Conservation (phyloP, 2,888 invertebrate genomes). For the Campoletis raptor region DNA sequence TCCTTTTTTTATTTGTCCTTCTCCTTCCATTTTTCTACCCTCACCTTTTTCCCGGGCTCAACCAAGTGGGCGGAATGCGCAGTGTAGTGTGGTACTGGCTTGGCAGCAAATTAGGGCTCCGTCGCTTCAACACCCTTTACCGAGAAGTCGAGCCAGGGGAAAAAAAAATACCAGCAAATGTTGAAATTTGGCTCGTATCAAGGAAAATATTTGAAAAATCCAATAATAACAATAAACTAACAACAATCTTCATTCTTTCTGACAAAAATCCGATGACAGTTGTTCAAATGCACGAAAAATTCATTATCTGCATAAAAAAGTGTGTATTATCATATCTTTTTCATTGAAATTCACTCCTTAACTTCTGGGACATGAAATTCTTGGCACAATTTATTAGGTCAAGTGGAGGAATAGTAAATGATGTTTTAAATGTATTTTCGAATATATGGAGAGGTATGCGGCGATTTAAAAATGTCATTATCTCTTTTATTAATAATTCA, state of each 20-base stretch:
- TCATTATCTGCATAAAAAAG: background rate
- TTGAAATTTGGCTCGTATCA: background rate
- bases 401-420: background rate
- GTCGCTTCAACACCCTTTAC: slow-evolving; percentile 33
- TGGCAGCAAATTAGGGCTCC: slow-evolving; percentile 41
- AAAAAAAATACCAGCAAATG: slow-evolving; percentile 32
- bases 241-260: background rate
- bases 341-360: background rate
- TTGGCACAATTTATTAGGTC: background rate
- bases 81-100: slow-evolving; percentile 34
- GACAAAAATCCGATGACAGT: too few relatives aligned
- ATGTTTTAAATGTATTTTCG: slow-evolving; percentile 8
- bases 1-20: slow-evolving; percentile 21
- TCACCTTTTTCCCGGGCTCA: slow-evolving; percentile 21
- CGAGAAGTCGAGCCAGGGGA: background rate
- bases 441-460: background rate
- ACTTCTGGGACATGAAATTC: background rate
- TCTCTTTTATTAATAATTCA: slow-evolving; percentile 21
- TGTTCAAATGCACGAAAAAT: background rate
- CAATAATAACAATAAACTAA: background rate
- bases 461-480: background rate
- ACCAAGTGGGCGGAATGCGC: slow-evolving; percentile 41
- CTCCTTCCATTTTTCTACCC: slow-evolving; percentile 25
- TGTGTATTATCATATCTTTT: background rate
- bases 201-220: background rate